These are phyloP conservation scores for Notodonta ziczac DNA, from an alignment of 2,888 invertebrate species.

Conservation along the genomic window DNA sequence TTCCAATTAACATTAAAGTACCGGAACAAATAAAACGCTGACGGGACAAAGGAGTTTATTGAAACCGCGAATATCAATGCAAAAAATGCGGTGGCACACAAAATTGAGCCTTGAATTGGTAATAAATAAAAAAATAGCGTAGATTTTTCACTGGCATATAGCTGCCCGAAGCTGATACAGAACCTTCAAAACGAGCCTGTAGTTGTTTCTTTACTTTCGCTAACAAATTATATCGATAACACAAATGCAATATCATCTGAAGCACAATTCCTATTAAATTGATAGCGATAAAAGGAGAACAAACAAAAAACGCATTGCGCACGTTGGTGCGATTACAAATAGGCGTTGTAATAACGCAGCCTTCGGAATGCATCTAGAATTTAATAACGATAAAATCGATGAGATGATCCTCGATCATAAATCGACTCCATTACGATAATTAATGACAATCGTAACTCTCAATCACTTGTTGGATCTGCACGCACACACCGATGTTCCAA, in stretches of 20 bases:
- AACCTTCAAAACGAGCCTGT: slow-evolving; percentile 6
- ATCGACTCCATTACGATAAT: slow-evolving; percentile 74
- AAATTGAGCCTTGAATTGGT: slow-evolving; percentile 41
- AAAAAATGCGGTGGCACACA: slow-evolving; percentile 54
- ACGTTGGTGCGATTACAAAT: slow-evolving; percentile 57
- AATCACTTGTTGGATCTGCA: slow-evolving; percentile 66
- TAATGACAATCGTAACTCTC: slow-evolving; percentile 77
- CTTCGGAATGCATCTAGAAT: slow-evolving; percentile 55
- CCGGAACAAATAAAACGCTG: slow-evolving; percentile 67
- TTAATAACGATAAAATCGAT: slow-evolving; percentile 58
- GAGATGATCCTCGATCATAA: slow-evolving; percentile 69
- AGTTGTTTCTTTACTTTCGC: slow-evolving; percentile 6
- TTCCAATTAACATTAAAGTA: slow-evolving; percentile 66
- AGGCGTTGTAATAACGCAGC: slow-evolving; percentile 52
- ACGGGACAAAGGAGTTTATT: slow-evolving; percentile 61
- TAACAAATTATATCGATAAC: background rate
- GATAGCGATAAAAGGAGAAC: background rate
- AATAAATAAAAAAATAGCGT: slow-evolving; percentile 23
- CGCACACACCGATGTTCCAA: slow-evolving; percentile 26
- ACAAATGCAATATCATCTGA: background rate
- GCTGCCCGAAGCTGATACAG: slow-evolving; percentile 14
- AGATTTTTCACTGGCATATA: slow-evolving; percentile 35
- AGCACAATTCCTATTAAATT: background rate
- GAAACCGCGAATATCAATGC: slow-evolving; percentile 56
- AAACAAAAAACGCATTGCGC: slow-evolving; percentile 30